phyloP scores from a whole-genome alignment of 1,140 invertebrate species.

The Pachyrhynchus sulphureomaculatus region DNA sequence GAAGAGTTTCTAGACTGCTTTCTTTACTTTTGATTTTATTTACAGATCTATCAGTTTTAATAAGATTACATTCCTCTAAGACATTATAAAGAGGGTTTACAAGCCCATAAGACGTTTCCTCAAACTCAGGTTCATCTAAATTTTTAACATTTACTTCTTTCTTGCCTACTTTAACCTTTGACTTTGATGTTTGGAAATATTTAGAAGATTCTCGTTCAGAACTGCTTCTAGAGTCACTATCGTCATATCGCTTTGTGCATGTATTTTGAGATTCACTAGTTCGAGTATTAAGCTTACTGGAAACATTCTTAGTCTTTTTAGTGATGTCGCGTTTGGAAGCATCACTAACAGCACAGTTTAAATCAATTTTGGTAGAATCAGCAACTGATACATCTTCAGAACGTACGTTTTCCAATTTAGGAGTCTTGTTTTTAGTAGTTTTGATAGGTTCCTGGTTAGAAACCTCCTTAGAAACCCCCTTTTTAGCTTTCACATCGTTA shows the following conservation, averaged over 20 bases:
- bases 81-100: slow-evolving; percentile 8
- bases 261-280: not conserved
- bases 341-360: no score
- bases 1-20: no score
- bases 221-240: not conserved
- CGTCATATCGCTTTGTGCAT: not conserved
- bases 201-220: not conserved
- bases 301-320: no score
- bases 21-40: no score
- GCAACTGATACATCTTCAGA: not conserved
- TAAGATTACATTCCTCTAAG: slow-evolving; percentile 9
- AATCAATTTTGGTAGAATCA: no score
- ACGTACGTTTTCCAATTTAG: not conserved
- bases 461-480: not conserved
- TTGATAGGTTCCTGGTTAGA: not conserved
- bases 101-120: not conserved
- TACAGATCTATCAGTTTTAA: slow-evolving; percentile 1
- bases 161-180: no score
- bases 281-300: not conserved
- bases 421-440: not conserved
- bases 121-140: not conserved
- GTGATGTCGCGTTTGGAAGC: no score
- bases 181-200: not conserved
- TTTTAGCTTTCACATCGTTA: not conserved
- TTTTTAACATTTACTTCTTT: not conserved